Evolutionary conservation across 2,797 vertebrate species (phyloP), one percentile per base, ranked within the genome.

Genomic region (Gobionotothen gibberifrons): DNA sequence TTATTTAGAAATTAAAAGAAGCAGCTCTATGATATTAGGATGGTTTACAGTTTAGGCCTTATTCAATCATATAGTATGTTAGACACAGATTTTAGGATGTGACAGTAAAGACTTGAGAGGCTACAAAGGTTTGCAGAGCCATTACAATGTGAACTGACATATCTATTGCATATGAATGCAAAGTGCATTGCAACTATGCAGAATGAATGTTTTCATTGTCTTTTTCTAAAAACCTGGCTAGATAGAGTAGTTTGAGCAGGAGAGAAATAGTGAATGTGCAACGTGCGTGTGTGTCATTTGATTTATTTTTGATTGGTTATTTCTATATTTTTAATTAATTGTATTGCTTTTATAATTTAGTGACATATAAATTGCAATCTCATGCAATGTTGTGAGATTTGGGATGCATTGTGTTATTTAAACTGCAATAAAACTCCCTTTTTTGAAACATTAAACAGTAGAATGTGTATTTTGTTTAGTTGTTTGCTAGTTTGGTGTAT

Each of bases 391-490:
- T 85, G 68, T 81, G 73, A 74, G 75, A 83, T 82, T 71, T 82
- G 70, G 69, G 74, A 83, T 82, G 62, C 8, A 55, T 81, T 86
- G 80, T 81, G 44, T 51, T 69, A 88, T 92, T 87, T 85, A 92
- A 91, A 91, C 74, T 89, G 92, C 93, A 94, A 94, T 94, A 95
- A 94, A 95, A 89, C 89, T 91, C 91, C 90, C 90, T 92, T 92
- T 89, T 88, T 84, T 85, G 46, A 85, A 90, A 78, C 66, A 74
- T 68, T 77, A 86, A 69, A 64, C 52, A 1, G 11, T 53, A 32
- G 32, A 9, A 9, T 49, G 32, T 72, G 6, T 32, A 14, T 51
- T 57, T 61, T 9, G 12, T 26, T 21, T 1, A 8, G 22, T 9
- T 4, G 44, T 51, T 40, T 0, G 2, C 15, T 40, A 1, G 21